Base-by-base conservation (phyloP, 2,888 invertebrate genomes). In the Rhyacophila evoluta region DNA sequence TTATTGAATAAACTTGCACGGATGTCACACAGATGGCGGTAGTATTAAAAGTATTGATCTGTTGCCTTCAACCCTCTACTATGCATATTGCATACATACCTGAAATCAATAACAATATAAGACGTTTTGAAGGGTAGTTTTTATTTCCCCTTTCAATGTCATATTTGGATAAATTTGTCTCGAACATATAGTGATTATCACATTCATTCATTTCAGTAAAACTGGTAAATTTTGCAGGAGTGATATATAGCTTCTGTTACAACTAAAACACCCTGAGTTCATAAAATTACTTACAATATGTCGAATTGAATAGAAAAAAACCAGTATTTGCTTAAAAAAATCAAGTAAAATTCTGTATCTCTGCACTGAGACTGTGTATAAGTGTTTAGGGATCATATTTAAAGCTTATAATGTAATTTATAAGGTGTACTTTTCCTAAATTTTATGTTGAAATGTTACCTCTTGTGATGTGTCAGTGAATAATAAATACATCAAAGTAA, bases 51-150 rank as follows among this genome's bases (percentile, higher is more conserved):
- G 79, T 79, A 79, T 79, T 79, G 79, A 79, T 79, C 75, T 76
- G 75, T 76, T 79, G 75, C 75, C 67, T 73, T 41, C 75, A 39
- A 72, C 79, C 79, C 79, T 68, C 15, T 39, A 11, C 15, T 68
- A 41, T 74, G 36, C 8, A 77, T 72, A 38, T 67, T 74, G 36
- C 8, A 77, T 72, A 38, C 70, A 19, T 70, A 71, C 72, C 11
- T 72, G 84, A 84, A 88, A 89, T 89, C 89, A 88, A 89, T 89
- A 88, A 72, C 69, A 69, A 36, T 71, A 77, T 77, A 55, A 73
- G 72, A 70, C 77, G 68, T 70, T 55, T 19, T 55, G 25, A 12
- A 55, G 55, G 55, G 55, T 55, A 55, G 55, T 55, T 55, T 55
- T 55, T 55, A 55, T 55, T 55, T 55, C 55, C 19, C 25, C 55